Evolutionary conservation across 2,113 vertebrate species (phyloP).

Genomic region (Percina caprodes): DNA sequence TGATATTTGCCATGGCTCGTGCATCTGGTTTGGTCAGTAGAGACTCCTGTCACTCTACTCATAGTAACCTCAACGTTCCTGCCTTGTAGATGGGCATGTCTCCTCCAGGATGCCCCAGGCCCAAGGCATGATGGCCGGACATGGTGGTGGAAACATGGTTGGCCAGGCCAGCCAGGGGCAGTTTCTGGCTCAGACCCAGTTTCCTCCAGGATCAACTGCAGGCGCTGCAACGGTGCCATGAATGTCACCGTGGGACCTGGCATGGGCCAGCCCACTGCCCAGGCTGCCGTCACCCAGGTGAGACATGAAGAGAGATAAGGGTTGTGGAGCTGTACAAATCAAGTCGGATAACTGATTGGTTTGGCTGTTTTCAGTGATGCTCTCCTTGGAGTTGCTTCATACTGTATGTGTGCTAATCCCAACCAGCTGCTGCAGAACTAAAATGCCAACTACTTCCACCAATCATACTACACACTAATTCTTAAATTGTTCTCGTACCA

Average conservation of each 20-base stretch:
- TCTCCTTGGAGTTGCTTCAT: background rate
- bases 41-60: background rate
- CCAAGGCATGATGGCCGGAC: conserved; percentile 90
- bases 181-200: conserved; percentile 93
- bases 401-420: background rate
- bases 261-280: conserved; percentile 89
- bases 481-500: conserved; percentile 42
- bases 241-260: conserved; percentile 88
- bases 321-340: background rate
- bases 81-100: conserved; percentile 92
- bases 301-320: conserved; percentile 17
- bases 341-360: background rate
- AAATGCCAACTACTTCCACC: conserved; percentile 40
- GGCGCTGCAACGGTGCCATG: conserved; percentile 85
- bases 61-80: background rate
- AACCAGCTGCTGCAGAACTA: conserved; percentile 25
- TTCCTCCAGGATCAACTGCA: conserved; percentile 82
- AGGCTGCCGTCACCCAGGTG: conserved; percentile 87
- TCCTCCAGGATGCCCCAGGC: conserved; percentile 95
- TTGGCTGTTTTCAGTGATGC: background rate
- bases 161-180: conserved; percentile 91
- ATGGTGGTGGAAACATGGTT: conserved; percentile 89
- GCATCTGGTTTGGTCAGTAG: background rate
- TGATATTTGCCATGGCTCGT: background rate
- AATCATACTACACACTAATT: conserved; percentile 54